Conservation (phyloP, 2,797 vertebrate genomes). For the Schizothorax lantsangensis region DNA sequence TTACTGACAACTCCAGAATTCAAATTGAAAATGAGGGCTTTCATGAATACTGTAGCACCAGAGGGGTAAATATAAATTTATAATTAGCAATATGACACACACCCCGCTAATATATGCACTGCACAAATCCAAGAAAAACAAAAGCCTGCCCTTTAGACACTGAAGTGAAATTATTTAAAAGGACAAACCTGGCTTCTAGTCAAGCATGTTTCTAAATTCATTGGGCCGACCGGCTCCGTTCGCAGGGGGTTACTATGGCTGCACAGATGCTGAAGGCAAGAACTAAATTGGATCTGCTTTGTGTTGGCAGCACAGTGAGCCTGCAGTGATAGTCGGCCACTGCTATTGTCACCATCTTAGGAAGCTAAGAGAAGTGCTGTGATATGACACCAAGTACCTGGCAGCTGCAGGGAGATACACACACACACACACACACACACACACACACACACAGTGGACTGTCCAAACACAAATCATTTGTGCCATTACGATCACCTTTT, state of each 20-base stretch:
- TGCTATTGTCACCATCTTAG: slow-evolving; percentile 30
- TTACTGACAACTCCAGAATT: neutral
- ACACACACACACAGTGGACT: slow-evolving; percentile 26
- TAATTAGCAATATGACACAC: slow-evolving; percentile 2
- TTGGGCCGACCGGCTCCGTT: neutral
- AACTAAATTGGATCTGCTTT: slow-evolving; percentile 44
- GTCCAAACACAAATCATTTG: neutral
- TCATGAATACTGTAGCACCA: neutral
- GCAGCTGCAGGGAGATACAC: neutral
- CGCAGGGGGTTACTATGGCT: slow-evolving; percentile 21
- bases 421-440: slow-evolving; percentile 50
- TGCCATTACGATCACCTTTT: neutral
- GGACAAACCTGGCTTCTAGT: slow-evolving; percentile 35
- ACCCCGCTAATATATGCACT: neutral
- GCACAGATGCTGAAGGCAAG: slow-evolving; percentile 24
- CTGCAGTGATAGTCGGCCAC: neutral
- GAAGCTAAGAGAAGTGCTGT: slow-evolving; percentile 31
- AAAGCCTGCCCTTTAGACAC: slow-evolving; percentile 13
- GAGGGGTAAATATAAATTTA: neutral
- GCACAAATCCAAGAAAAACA: neutral
- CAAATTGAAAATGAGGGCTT: neutral
- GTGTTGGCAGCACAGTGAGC: slow-evolving; percentile 5
- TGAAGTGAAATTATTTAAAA: slow-evolving; percentile 27
- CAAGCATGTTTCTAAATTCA: slow-evolving; percentile 23
- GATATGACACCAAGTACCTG: slow-evolving; percentile 31